phyloP scores from a whole-genome alignment of 2,113 vertebrate genomes.

The Perca fluviatilis region DNA sequence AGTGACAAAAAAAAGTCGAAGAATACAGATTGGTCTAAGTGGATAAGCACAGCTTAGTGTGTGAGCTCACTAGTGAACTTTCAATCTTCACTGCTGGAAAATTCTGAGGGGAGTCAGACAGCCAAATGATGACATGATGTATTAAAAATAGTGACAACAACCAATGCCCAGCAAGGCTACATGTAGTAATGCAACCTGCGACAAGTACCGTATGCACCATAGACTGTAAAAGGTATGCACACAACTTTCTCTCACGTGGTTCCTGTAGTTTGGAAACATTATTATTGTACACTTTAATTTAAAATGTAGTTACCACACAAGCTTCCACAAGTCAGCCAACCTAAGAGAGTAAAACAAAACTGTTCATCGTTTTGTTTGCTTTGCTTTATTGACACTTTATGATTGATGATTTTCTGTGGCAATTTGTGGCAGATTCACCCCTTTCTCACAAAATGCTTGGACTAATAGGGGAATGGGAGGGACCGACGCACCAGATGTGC shows the following conservation, averaged over 20 bases:
- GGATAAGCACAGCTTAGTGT: conserved; percentile 28
- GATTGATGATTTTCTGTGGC: neutral
- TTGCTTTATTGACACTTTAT: neutral
- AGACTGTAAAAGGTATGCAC: too few relatives aligned
- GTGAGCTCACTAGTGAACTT: conserved; percentile 41
- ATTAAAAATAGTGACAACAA: conserved; percentile 71
- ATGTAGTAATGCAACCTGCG: conserved; percentile 4
- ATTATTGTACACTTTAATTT: neutral
- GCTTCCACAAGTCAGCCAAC: neutral
- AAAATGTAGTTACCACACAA: neutral
- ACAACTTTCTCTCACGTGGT: conserved; percentile 1
- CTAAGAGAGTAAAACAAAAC: neutral
- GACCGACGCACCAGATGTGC: too few relatives aligned
- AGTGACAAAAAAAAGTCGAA: conserved; percentile 25
- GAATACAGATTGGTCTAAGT: neutral
- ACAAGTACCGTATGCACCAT: neutral
- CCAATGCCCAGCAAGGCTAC: conserved; percentile 32
- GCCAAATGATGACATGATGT: conserved; percentile 41
- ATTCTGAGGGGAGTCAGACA: conserved; percentile 44
- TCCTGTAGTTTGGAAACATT: neutral
- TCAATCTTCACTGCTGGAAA: conserved; percentile 58
- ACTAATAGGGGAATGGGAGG: too few relatives aligned
- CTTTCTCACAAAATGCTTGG: too few relatives aligned
- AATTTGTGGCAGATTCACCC: too few relatives aligned
- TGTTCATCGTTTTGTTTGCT: neutral